Evolutionary conservation across 2,888 invertebrate genomes (phyloP).

Genomic region (Brachylomia viminalis): DNA sequence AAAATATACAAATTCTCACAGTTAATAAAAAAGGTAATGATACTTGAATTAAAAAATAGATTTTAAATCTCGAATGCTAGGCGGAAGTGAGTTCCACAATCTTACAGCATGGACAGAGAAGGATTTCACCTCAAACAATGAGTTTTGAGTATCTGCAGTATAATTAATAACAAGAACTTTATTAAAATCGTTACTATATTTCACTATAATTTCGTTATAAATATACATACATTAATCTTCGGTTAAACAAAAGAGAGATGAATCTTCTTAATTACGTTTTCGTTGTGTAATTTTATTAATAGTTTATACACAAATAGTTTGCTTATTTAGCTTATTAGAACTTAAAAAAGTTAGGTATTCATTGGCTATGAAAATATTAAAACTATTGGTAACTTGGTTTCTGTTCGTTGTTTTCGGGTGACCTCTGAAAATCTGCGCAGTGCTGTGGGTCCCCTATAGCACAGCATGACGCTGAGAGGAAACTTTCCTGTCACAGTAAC

Average conservation of each 20-base stretch:
- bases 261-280: conserved; percentile 18
- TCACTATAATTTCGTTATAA: conserved; percentile 29
- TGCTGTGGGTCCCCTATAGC: too few species aligned
- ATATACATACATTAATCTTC: conserved; percentile 42
- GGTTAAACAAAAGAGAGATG: neutral
- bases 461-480: too few species aligned
- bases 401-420: too few species aligned
- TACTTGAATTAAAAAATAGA: too few species aligned
- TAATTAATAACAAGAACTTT: conserved; percentile 8
- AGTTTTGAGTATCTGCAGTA: neutral
- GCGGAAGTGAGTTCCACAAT: too few species aligned
- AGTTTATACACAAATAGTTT: neutral
- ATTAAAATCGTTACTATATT: conserved; percentile 28
- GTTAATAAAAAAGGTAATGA: too few species aligned
- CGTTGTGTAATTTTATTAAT: neutral
- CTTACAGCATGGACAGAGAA: too few species aligned
- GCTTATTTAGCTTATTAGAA: neutral
- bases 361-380: neutral
- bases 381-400: neutral
- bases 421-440: too few species aligned
- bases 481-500: too few species aligned
- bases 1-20: too few species aligned
- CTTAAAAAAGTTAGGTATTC: neutral
- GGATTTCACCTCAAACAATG: neutral
- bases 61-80: too few species aligned